Base-by-base conservation (phyloP, 2,888 invertebrate genomes). In the Aquatica leii region DNA sequence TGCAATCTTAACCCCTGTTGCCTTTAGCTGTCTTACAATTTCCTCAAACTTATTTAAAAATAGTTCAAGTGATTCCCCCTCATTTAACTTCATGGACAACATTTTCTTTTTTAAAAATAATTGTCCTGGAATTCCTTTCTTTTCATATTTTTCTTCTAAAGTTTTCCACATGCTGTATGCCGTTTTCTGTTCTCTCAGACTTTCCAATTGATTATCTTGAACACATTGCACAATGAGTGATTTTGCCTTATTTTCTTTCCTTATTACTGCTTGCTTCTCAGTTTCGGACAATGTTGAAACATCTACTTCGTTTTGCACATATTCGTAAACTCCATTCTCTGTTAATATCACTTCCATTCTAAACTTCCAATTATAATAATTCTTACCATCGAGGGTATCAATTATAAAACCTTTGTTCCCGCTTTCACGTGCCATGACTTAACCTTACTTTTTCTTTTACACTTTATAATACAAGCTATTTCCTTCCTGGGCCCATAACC, bases 91-190 rank as follows among this genome's bases (percentile, higher is more conserved):
- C 59, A 64, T 35, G 6, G 55, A 53, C 9, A 67, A 11, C 18
- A 68, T 37, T 35, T 59, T 59, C 12, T 37, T 61, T 52, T 52
- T 63, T n/a, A 65, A 46, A 54, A 48, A 53, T 17, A 66, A 21
- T 34, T 62, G 56, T 21, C 59, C 62, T 5, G 52, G 52, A n/a
- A 64, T 2, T 3, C 56, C 64, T 21, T 59, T 68, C 24, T 51
- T 62, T 18, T 65, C 65, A 54, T 57, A 59, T 34, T 50, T 64
- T 41, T 57, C 48, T 51, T 63, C 52, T 21, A 66, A 34, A 5
- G 49, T 46, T 52, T 46, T 56, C 68, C 68, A 68, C 66, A 67
- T 65, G 8, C 20, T 21, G 34, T 59, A 60, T 35, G 55, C 65
- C 6, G 60, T 66, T 11, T 34, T 49, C 51, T 68, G 43, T 34